Base-by-base conservation (phyloP, 2,113 vertebrate genomes). In the Lasiurus cinereus region DNA sequence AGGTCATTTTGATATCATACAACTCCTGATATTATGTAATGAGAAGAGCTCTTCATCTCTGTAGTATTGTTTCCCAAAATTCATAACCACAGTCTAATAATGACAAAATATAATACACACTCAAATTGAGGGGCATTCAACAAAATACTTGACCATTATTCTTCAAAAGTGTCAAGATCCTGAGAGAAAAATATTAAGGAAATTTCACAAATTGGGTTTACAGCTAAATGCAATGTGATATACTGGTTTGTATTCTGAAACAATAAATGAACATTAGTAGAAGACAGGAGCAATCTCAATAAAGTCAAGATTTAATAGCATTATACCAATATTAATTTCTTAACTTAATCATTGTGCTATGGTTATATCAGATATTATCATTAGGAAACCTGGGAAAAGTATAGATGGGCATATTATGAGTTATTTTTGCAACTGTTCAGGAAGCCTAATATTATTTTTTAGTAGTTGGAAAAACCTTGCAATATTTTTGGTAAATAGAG, bases 401-500 rank as follows among this genome's bases (percentile, higher is more conserved):
- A 31, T 88, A 82, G 12, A 24, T 70, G 31, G 27, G 24, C n/a
- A 84, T 54, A 39, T 39, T 69, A 62, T 93, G 14, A 84, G 46
- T 48, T 46, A 85, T 77, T 66, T 94, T 92, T 82, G 29, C 18
- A 93, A 85, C 29, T 77, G 19, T 69, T 94, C 21, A 48, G 11
- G 64, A 72, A 13, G 15, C 48, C 18, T 80, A 76, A 69, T 77
- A n/a, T 15, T 46, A 76, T 67, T 85, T 83, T 90, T 69, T 48
- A 95, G 78, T 80, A 84, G 27, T 54, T 76, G 16, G 50, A 92
- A 84, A 76, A 31, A 29, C 27, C 74, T 54, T 90, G 10, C 52
- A 94, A 76, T 22, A 70, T 85, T 69, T 89, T 24, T 70, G 83
- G 33, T 80, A 96, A 21, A 82, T 21, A 85, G 79, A 82, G 24